Conservation (phyloP, 1,140 invertebrate species). For the Sarcophaga bullata region DNA sequence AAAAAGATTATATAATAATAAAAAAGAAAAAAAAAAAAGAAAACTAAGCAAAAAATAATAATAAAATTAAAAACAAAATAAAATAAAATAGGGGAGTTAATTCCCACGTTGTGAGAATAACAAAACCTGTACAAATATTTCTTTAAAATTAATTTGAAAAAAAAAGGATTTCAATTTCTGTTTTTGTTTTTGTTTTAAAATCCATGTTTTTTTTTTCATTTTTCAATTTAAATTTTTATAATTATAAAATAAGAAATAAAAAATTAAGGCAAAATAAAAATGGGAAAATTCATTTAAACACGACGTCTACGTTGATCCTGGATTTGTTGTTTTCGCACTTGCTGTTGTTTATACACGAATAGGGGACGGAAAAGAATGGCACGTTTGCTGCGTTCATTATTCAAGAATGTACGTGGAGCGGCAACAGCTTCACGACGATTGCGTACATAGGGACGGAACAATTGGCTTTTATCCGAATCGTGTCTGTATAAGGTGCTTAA, state of each 20-base stretch:
- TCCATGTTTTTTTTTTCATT: too few species aligned
- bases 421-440: slow-evolving; percentile 45
- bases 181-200: too few species aligned
- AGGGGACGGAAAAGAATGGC: slow-evolving; percentile 61
- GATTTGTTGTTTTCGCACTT: slow-evolving; percentile 55
- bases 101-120: not conserved
- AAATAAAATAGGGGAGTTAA: not conserved
- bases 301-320: slow-evolving; percentile 44
- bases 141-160: slow-evolving; percentile 2
- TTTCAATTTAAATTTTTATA: not conserved
- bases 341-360: slow-evolving; percentile 61
- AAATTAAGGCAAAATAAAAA: not conserved
- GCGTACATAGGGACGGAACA: slow-evolving; percentile 56
- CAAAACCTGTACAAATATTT: slow-evolving; percentile 4
- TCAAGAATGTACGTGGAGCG: not conserved
- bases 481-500: slow-evolving; percentile 63
- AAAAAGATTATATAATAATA: too few species aligned
- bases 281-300: slow-evolving; percentile 35
- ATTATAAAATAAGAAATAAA: too few species aligned
- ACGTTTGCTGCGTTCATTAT: slow-evolving; percentile 47
- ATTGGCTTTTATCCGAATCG: slow-evolving; percentile 56
- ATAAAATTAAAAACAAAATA: not conserved
- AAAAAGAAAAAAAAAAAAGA: too few species aligned
- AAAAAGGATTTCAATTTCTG: too few species aligned
- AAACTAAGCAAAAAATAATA: not conserved